Base-by-base conservation (phyloP, 1,140 invertebrate species). In the Zaprionus kolodkinae region DNA sequence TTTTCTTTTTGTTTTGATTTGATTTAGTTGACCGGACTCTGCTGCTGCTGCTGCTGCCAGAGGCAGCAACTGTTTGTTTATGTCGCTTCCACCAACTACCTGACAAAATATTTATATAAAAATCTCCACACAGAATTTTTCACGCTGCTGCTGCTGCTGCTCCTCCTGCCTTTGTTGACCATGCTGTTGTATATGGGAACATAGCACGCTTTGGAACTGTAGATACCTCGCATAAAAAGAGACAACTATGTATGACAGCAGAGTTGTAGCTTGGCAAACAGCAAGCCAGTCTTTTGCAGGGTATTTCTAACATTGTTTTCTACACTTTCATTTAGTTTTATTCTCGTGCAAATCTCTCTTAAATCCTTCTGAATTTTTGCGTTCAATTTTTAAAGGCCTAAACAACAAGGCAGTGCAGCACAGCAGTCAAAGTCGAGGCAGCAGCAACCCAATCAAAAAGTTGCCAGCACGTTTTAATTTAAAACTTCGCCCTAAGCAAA, bases 71-170 rank as follows among this genome's bases (percentile, higher is more conserved):
- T 48, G 56, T 67, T 72, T 72, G 70, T 67, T 64, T 72, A 33
- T 40, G 48, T 27, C 38, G 56, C 12, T 45, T 68, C 17, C 48
- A 56, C 6, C 36, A 35, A 59, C 76, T 75, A 75, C 77, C 85
- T 88, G 80, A 67, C 77, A 84, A 69, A 88, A 88, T 89, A 89
- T 88, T 88, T 89, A 87, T 86, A 81, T 80, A 89, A 88, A 87
- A 88, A 84, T 88, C 64, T 68, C 43, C 55, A 61, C 30, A 68
- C 25, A 57, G 50, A n/a, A 27, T 30, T 65, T 15, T 55, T 63
- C 3, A 4, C 15, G 38, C n/a, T 4, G 38, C 21, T 15, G 38
- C 21, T n/a, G 36, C 25, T 13, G 11, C 5, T 15, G 57, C 38
- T 17, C 36, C 35, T 35, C 9, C 9, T 56, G 35, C 43, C 57